Evolutionary conservation across 2,888 invertebrate genomes (phyloP).

Genomic region (Stratiomys singularior): DNA sequence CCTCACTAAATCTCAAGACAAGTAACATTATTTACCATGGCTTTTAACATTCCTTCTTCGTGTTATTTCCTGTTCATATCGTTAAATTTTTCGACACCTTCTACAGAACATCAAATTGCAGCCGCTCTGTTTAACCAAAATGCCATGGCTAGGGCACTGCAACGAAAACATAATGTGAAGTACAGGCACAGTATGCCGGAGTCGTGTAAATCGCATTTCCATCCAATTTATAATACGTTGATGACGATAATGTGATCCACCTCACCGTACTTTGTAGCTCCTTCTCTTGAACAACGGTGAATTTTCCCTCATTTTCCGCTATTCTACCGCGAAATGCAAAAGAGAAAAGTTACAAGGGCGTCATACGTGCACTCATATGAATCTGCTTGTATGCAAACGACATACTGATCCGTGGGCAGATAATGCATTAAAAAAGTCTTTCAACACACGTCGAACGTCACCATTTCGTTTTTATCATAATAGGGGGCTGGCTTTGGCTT

Average conservation of each 20-base stretch:
- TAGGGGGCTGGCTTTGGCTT: too few species aligned
- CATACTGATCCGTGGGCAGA: too few species aligned
- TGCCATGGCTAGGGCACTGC: not conserved
- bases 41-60: not conserved
- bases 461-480: too few species aligned
- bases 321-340: not conserved
- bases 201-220: not conserved
- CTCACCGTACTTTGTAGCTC: not conserved
- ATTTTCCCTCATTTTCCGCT: not conserved
- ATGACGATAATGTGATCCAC: slow-evolving; percentile 8
- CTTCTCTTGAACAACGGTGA: not conserved
- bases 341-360: not conserved
- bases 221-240: slow-evolving; percentile 1
- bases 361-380: too few species aligned
- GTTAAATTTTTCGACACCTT: not conserved
- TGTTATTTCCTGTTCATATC: not conserved
- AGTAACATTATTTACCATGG: too few species aligned
- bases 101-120: not conserved
- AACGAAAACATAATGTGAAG: not conserved
- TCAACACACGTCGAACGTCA: too few species aligned
- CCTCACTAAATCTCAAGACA: too few species aligned
- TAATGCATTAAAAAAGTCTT: too few species aligned
- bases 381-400: too few species aligned
- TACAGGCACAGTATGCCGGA: not conserved
- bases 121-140: not conserved